phyloP scores from a whole-genome alignment of 2,113 vertebrate species.

The Notiomystis cincta region DNA sequence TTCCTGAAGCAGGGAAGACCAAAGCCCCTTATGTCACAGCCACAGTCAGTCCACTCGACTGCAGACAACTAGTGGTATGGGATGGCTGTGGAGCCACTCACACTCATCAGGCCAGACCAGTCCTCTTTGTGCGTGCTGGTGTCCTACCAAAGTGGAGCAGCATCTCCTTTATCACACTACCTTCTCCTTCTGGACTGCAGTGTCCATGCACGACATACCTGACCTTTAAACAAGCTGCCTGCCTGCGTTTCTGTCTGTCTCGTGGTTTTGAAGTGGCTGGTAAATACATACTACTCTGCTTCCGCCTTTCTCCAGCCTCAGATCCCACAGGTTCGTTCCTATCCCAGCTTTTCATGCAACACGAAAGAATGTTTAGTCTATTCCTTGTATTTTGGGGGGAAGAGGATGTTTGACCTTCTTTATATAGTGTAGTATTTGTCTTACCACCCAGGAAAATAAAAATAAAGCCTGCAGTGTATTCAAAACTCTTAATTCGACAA shows the following conservation, averaged over 20 bases:
- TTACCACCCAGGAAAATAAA: neutral
- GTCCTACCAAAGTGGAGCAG: neutral
- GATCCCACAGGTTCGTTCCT: neutral
- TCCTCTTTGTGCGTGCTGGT: neutral
- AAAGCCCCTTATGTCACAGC: conserved; percentile 12
- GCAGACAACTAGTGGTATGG: conserved; percentile 27
- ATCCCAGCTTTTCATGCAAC: conserved; percentile 1
- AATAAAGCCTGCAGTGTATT: neutral
- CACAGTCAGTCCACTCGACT: neutral
- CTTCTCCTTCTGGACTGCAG: neutral
- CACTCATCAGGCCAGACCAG: neutral
- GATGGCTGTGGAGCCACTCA: neutral
- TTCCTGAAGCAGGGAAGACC: conserved; percentile 15
- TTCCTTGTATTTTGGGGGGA: neutral
- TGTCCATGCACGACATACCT: neutral
- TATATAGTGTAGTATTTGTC: neutral
- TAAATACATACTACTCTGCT: neutral
- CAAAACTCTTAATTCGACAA: neutral
- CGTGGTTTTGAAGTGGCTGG: neutral
- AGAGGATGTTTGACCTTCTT: neutral
- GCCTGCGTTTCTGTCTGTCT: neutral
- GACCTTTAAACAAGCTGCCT: neutral
- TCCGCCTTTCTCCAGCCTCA: neutral
- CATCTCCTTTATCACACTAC: neutral
- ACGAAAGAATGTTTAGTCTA: neutral